Evolutionary conservation across 2,113 vertebrate genomes (phyloP).

Genomic region (Nematolebias whitei): DNA sequence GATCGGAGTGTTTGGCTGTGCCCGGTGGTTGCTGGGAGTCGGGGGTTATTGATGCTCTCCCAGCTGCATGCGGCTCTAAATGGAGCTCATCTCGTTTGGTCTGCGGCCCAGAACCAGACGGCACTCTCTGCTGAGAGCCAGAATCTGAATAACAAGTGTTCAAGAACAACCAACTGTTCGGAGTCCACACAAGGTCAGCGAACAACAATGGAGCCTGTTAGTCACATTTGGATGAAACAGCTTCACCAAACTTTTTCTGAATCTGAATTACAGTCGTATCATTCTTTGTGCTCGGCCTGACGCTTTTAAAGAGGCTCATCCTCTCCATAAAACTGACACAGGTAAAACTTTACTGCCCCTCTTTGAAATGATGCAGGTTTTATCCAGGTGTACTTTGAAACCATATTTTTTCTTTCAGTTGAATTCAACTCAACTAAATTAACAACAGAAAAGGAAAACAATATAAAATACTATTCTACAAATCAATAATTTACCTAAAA

Average conservation of each 20-base stretch:
- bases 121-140: slow-evolving; percentile 55
- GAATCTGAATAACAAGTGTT: slow-evolving; percentile 77
- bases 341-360: too few relatives aligned
- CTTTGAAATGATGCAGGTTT: too few relatives aligned
- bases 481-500: too few relatives aligned
- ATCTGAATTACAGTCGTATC: too few relatives aligned
- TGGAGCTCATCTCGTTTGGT: slow-evolving; percentile 61
- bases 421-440: too few relatives aligned
- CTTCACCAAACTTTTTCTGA: slow-evolving; percentile 2
- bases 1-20: slow-evolving; percentile 8
- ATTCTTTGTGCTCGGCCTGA: too few relatives aligned
- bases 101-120: slow-evolving; percentile 54
- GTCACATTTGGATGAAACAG: slow-evolving; percentile 34
- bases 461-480: too few relatives aligned
- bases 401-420: too few relatives aligned
- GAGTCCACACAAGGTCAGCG: slow-evolving; percentile 58
- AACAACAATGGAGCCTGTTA: slow-evolving; percentile 61
- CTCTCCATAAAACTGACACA: too few relatives aligned
- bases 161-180: slow-evolving; percentile 73
- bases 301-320: too few relatives aligned
- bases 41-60: slow-evolving; percentile 27
- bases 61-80: slow-evolving; percentile 69
- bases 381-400: neutral
- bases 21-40: slow-evolving; percentile 1
- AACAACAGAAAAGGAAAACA: too few relatives aligned